Percentiles rank a stretch among this genome's conserved stretches.
Evolutionary conservation across 2,797 vertebrate species (phyloP).

Genomic region (Sebastes itinus): DNA sequence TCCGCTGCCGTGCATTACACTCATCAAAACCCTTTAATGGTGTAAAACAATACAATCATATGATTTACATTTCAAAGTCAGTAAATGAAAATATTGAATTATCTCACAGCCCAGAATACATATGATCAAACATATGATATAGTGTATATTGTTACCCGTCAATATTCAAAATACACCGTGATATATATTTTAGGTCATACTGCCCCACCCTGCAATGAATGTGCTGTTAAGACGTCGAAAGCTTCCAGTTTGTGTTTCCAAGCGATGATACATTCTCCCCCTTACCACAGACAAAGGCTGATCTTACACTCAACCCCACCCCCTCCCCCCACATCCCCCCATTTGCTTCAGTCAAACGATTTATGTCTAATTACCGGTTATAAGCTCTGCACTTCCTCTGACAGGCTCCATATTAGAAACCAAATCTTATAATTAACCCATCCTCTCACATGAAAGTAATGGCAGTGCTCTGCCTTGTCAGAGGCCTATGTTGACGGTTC

Average conservation of each 20-base stretch:
- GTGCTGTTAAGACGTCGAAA: not conserved
- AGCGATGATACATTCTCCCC: constrained; percentile 22
- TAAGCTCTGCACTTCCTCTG: constrained; percentile 72
- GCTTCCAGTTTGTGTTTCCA: constrained; percentile 25
- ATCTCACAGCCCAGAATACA: not conserved
- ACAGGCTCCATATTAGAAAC: constrained; percentile 81
- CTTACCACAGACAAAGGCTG: constrained; percentile 47
- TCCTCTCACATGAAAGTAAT: constrained; percentile 81
- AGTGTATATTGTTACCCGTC: not conserved
- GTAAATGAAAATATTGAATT: not conserved
- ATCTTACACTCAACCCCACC: constrained; percentile 51
- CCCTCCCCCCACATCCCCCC: constrained; percentile 51
- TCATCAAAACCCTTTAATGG: not conserved
- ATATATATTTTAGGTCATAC: not conserved
- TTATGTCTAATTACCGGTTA: constrained; percentile 83
- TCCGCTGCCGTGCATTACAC: not conserved
- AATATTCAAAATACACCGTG: not conserved
- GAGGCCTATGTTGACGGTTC: constrained; percentile 74
- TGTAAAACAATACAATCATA: not conserved
- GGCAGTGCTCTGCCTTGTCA: constrained; percentile 75
- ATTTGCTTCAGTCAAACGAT: constrained; percentile 76
- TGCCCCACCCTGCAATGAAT: not conserved
- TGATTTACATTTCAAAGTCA: not conserved
- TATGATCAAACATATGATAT: no score
- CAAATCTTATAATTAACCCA: constrained; percentile 86